A percentile compares a stretch with the other conserved stretches of the same genome.
These are phyloP conservation scores for Nebria ingens DNA, from an alignment of 1,140 invertebrate genomes.

Conservation along the genomic window DNA sequence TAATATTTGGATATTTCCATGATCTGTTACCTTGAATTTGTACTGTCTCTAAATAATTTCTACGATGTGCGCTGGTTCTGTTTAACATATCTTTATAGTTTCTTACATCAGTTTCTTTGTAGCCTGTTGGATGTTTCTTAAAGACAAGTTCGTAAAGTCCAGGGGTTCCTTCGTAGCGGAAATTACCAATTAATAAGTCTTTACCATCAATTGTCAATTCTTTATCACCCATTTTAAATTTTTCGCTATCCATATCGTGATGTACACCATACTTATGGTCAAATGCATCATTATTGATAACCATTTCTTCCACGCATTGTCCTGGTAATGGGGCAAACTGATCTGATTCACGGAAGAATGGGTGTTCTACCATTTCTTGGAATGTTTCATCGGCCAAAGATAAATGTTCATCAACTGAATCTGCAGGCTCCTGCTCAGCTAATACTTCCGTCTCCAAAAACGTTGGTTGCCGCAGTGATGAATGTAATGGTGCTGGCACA, in stretches of 20 bases:
- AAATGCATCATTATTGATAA: not conserved
- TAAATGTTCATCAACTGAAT: no score
- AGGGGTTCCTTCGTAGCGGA: slow-evolving; percentile 14
- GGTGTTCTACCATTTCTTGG: no score
- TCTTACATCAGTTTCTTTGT: slow-evolving; percentile 18
- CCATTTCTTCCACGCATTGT: slow-evolving; percentile 9
- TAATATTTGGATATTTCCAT: slow-evolving; percentile 18
- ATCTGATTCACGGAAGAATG: no score
- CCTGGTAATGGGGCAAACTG: slow-evolving; percentile 10
- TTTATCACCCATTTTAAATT: slow-evolving; percentile 13
- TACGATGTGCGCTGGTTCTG: slow-evolving; percentile 20
- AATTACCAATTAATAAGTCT: slow-evolving; percentile 16
- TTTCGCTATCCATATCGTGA: slow-evolving; percentile 14
- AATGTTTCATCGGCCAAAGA: no score
- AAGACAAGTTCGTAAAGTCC: slow-evolving; percentile 22
- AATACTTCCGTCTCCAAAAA: no score
- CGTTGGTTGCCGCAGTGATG: no score
- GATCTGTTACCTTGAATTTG: slow-evolving; percentile 17
- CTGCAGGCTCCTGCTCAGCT: no score
- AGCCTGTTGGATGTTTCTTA: slow-evolving; percentile 18
- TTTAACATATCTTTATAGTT: slow-evolving; percentile 23
- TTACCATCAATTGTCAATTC: slow-evolving; percentile 13
- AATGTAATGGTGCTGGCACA: no score
- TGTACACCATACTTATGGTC: slow-evolving; percentile 17
- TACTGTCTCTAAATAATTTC: slow-evolving; percentile 17